phyloP scores from a whole-genome alignment of 2,113 vertebrate genomes.

The Bungarus multicinctus region DNA sequence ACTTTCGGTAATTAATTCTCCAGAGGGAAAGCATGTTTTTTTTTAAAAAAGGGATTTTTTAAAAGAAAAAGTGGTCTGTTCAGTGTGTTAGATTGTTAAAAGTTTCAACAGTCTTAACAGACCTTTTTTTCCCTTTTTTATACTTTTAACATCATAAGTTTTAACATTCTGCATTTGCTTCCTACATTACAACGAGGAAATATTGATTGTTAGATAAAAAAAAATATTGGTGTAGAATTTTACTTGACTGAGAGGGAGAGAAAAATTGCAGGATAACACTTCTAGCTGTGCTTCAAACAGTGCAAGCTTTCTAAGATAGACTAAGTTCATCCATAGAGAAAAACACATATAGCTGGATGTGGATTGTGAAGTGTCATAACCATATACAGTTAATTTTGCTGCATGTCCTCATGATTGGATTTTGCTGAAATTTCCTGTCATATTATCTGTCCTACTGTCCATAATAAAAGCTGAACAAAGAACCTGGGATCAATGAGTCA shows the following conservation, averaged over 20 bases:
- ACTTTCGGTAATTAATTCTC: constrained; percentile 70
- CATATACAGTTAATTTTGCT: background rate
- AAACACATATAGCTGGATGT: background rate
- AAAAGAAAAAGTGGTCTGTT: background rate
- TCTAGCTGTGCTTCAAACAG: background rate
- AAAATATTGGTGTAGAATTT: background rate
- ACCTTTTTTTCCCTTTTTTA: background rate
- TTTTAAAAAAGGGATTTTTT: background rate
- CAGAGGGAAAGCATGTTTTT: background rate
- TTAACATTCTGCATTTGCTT: background rate
- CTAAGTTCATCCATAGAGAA: background rate
- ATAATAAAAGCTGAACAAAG: constrained; percentile 12
- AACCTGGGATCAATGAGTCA: background rate
- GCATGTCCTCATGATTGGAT: background rate
- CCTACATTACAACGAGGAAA: background rate
- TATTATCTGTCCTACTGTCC: background rate
- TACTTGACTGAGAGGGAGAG: no score
- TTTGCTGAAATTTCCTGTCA: background rate
- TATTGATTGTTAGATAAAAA: background rate
- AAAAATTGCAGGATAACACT: background rate
- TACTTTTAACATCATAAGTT: background rate
- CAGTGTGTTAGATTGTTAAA: background rate
- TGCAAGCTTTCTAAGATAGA: background rate
- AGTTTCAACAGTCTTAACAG: background rate
- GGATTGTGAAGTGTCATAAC: background rate